A percentile compares a stretch with the other conserved stretches of the same genome.
Conservation (phyloP, 2,113 vertebrate species). For the Rhea pennata region DNA sequence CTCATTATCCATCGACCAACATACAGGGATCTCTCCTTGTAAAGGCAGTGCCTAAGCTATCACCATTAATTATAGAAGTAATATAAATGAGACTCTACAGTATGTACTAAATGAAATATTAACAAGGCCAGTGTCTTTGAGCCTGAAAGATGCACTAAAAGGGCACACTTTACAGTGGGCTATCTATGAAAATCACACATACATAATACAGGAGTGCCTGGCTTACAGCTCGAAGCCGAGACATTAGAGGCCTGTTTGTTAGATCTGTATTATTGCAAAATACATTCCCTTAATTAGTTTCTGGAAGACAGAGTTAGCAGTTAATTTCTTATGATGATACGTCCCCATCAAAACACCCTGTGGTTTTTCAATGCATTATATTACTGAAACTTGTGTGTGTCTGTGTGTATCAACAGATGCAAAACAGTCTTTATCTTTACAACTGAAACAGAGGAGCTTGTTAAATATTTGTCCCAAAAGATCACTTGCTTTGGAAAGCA, state of each 20-base stretch:
- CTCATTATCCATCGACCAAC: conserved; percentile 85
- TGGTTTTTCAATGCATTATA: conserved; percentile 5
- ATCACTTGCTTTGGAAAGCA: conserved; percentile 33
- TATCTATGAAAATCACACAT: conserved; percentile 67
- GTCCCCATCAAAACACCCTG: conserved; percentile 51
- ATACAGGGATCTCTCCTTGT: conserved; percentile 80
- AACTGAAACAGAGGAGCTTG: conserved; percentile 21
- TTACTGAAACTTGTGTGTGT: background rate
- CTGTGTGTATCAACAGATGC: background rate
- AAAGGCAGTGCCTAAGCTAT: conserved; percentile 85
- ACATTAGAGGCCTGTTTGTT: conserved; percentile 49
- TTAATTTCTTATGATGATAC: conserved; percentile 37
- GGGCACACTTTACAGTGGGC: conserved; percentile 67
- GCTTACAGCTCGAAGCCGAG: conserved; percentile 47
- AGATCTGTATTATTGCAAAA: conserved; percentile 71
- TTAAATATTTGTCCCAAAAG: conserved; percentile 41
- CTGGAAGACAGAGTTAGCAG: conserved; percentile 60
- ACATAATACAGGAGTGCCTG: conserved; percentile 56
- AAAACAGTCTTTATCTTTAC: background rate
- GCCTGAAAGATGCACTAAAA: conserved; percentile 74
- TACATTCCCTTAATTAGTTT: conserved; percentile 68
- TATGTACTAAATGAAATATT: conserved; percentile 86
- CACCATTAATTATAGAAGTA: conserved; percentile 88
- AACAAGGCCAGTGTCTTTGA: conserved; percentile 79
- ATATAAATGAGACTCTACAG: conserved; percentile 85